Conservation (phyloP, 2,888 invertebrate species). For the Deroplatys truncata region DNA sequence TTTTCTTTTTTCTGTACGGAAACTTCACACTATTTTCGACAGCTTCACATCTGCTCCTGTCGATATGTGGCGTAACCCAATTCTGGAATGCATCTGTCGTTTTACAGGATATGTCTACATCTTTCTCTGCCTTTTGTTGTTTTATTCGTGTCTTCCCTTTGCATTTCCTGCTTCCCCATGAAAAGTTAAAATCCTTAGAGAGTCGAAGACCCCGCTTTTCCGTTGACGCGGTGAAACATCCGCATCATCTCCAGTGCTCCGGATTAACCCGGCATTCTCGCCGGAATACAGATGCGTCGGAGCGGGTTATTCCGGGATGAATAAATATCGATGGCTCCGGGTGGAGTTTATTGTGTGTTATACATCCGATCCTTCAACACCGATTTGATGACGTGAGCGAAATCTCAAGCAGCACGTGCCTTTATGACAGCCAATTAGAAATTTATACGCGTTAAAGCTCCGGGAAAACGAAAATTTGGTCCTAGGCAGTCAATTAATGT, state of each 20-base stretch:
- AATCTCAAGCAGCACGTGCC: background rate
- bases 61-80: background rate
- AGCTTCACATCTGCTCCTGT: background rate
- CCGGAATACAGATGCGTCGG: background rate
- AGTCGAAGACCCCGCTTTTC: background rate
- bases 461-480: background rate
- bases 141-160: background rate
- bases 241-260: background rate
- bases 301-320: background rate
- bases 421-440: background rate
- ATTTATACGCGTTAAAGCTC: background rate
- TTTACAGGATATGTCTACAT: background rate
- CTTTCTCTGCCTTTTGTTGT: background rate
- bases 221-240: background rate
- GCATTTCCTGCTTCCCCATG: background rate
- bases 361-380: background rate
- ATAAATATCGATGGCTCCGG: background rate
- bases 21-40: background rate
- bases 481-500: too few relatives aligned
- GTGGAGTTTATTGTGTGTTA: background rate
- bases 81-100: background rate
- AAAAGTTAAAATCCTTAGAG: background rate
- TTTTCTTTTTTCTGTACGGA: background rate
- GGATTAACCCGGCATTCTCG: background rate
- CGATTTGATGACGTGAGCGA: background rate